Evolutionary conservation across 2,888 invertebrate species (phyloP).

Genomic region (Aporophyla nigra): DNA sequence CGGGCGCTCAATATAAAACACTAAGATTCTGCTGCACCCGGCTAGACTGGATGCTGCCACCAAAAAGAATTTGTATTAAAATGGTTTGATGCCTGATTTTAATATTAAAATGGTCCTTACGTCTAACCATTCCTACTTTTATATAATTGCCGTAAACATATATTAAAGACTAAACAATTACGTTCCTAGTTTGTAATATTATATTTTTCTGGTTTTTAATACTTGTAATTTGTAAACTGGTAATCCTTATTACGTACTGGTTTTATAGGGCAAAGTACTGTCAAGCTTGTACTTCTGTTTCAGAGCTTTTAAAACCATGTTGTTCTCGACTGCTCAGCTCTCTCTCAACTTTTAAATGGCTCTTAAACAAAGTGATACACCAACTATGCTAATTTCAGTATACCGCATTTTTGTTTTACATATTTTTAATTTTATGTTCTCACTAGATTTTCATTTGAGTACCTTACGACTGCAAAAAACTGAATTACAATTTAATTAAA

Average conservation of each 20-base stretch:
- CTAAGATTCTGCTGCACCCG: too few relatives aligned
- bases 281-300: constrained; percentile 9
- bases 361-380: constrained; percentile 12
- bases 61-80: too few relatives aligned
- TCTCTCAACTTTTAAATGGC: constrained; percentile 9
- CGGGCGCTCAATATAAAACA: too few relatives aligned
- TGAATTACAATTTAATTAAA: too few relatives aligned
- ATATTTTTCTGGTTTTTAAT: not conserved
- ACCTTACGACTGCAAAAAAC: not conserved
- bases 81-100: not conserved
- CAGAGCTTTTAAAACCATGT: constrained; percentile 11
- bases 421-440: not conserved
- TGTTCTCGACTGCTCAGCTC: not conserved
- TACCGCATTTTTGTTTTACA: not conserved
- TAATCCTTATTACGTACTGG: not conserved
- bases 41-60: too few relatives aligned
- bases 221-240: not conserved
- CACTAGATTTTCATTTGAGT: not conserved
- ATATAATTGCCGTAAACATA: not conserved
- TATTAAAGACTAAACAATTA: not conserved
- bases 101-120: not conserved
- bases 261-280: too few relatives aligned
- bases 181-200: not conserved
- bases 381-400: constrained; percentile 12
- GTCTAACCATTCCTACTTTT: not conserved